Evolutionary conservation across 2,888 invertebrate species (phyloP), one percentile per base, ranked within the genome.

Genomic region (Ceriagrion tenellum): DNA sequence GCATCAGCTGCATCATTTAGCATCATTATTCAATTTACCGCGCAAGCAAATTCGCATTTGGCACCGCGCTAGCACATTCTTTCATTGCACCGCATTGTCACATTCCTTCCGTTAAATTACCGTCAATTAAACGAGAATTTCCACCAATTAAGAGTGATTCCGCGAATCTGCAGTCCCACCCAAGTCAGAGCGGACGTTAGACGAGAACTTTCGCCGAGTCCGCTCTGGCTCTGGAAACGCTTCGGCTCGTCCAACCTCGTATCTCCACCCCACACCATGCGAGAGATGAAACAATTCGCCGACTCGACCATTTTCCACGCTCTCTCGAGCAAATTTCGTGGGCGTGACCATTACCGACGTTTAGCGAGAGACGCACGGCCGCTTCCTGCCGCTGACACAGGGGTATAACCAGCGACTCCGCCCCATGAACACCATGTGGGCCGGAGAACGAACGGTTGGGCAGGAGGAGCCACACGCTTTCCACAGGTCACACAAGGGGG

Each of bases 211-310:
- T 47, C 88, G 47, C n/a, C 26, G 13, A 10, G 47, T 1, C 47
- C 40, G 35, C 30, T 47, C 16, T n/a, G 30, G 56, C 90, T 56
- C 30, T 8, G 56, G n/a, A 90, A 90, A 30, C 35, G 40, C 40
- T 20, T 23, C 59, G 12, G 35, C 63, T 91, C 63, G 20, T 35
- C 35, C 35, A 18, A 20, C n/a, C 3, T n/a, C 26, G 26, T 26
- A 69, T 26, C n/a, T n/a, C 59, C 69, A 69, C 30, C 81, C 30
- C 81, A 81, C 35, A 93, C 40, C 93, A 35, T 69, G 26, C 93
- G 63, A 63, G 63, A n/a, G 35, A 93, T 69, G 93, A 63, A 69
- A 93, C 93, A 47, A 93, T 69, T 93, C 69, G 63, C 63, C 59
- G 63, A 91, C 35, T 30, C 69, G 26, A 47, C 69, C 69, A 47